phyloP scores from a whole-genome alignment of 35 echinoderm and acorn worm genomes.

The Hemicentrotus pulcherrimus region DNA sequence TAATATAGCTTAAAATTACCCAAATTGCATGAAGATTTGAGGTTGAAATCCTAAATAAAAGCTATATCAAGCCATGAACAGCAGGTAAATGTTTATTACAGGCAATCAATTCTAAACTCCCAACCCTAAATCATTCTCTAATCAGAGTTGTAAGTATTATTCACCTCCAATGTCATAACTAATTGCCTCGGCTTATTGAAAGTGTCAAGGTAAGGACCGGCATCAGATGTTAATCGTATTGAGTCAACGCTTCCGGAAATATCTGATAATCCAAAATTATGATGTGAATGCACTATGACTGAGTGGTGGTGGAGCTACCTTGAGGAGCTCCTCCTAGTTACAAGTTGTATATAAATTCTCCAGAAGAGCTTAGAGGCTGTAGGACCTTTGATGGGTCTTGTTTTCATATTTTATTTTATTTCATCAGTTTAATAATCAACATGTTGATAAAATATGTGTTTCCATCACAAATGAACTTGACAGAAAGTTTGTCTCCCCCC shows the following conservation, averaged over 20 bases:
- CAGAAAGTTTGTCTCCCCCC: too few relatives aligned
- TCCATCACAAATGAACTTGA: too few relatives aligned
- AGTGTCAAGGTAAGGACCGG: not conserved
- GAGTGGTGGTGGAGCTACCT: not conserved
- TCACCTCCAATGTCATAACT: conserved; percentile 11
- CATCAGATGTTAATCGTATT: not conserved
- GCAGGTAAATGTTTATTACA: not conserved
- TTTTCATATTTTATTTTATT: too few relatives aligned
- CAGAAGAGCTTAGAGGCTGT: not conserved
- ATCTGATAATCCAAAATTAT: conserved; percentile 14
- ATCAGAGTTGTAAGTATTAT: conserved; percentile 10
- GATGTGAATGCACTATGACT: conserved; percentile 7
- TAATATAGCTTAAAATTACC: too few relatives aligned
- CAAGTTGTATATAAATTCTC: not conserved
- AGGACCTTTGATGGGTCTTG: too few relatives aligned
- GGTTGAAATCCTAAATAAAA: too few relatives aligned
- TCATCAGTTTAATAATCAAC: too few relatives aligned
- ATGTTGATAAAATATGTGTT: too few relatives aligned
- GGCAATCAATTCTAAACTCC: not conserved
- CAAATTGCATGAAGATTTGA: too few relatives aligned
- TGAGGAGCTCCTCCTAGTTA: not conserved
- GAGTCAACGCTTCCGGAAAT: not conserved
- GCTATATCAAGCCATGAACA: too few relatives aligned
- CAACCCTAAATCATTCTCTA: not conserved
- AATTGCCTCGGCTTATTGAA: not conserved